These are phyloP conservation scores for Disparrhopalites patrizii DNA, from an alignment of 2,888 invertebrate genomes.

Conservation along the genomic window DNA sequence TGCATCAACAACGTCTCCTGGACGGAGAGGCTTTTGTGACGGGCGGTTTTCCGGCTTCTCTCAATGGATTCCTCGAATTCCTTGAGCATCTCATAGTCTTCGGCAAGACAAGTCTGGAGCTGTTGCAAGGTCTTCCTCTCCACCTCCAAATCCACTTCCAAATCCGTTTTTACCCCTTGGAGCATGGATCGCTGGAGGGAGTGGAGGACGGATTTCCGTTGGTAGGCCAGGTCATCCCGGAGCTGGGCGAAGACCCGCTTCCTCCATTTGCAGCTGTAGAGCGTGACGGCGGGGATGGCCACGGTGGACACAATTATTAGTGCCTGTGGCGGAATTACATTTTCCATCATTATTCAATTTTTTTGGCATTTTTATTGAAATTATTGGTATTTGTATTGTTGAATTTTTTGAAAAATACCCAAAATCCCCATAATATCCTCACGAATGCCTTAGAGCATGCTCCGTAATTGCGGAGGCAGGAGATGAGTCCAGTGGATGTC, in stretches of 20 bases:
- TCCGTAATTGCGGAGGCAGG: too few species aligned
- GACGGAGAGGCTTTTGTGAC: not conserved
- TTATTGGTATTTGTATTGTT: too few species aligned
- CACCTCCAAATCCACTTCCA: not conserved
- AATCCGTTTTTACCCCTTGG: not conserved
- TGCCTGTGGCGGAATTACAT: not conserved
- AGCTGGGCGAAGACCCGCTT: not conserved
- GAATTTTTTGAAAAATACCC: too few species aligned
- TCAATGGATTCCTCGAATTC: not conserved
- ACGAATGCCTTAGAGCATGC: too few species aligned
- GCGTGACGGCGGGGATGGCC: not conserved
- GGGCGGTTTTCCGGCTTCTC: not conserved
- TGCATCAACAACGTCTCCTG: not conserved
- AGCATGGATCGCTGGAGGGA: slow-evolving; percentile 9
- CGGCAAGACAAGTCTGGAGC: not conserved
- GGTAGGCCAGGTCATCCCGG: not conserved
- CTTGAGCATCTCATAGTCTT: slow-evolving; percentile 1
- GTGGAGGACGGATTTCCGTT: slow-evolving; percentile 1
- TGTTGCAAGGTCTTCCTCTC: not conserved
- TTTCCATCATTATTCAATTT: too few species aligned
- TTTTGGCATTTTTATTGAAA: too few species aligned
- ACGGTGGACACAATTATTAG: slow-evolving; percentile 4
- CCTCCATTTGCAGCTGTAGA: slow-evolving; percentile 10
- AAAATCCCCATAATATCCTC: too few species aligned
- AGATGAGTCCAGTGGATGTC: too few species aligned